Conservation (phyloP, 2,888 invertebrate species). For the Hemicrepidius hirtus region DNA sequence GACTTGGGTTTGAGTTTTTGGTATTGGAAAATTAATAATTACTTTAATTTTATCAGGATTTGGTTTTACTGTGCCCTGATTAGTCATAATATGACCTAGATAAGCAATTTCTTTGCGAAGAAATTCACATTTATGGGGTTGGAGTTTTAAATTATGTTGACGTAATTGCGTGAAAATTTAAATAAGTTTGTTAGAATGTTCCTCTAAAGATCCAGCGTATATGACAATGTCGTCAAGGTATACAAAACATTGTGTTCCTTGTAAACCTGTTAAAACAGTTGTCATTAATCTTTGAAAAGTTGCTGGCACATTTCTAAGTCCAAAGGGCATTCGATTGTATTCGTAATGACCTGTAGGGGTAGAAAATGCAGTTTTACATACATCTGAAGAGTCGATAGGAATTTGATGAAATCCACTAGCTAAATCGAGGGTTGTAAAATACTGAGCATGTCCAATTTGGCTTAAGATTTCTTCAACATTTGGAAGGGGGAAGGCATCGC, state of each 20-base stretch:
- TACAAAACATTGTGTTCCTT: too few species aligned
- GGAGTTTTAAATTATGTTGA: constrained; percentile 59
- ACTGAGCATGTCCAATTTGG: constrained; percentile 58
- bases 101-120: too few species aligned
- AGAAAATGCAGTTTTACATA: constrained; percentile 63
- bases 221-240: too few species aligned
- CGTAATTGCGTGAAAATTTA: constrained; percentile 61
- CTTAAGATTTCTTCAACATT: constrained; percentile 57
- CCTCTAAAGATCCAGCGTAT: constrained; percentile 56
- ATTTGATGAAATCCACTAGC: constrained; percentile 65
- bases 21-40: constrained; percentile 59
- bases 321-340: constrained; percentile 60
- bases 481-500: constrained; percentile 57
- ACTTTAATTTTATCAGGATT: too few species aligned
- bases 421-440: constrained; percentile 63
- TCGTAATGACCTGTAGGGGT: constrained; percentile 62
- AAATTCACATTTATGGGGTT: too few species aligned
- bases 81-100: constrained; percentile 66
- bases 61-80: constrained; percentile 65
- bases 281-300: constrained; percentile 22
- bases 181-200: constrained; percentile 61
- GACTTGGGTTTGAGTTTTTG: constrained; percentile 50
- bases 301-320: too few species aligned
- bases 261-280: constrained; percentile 4
- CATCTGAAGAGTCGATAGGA: constrained; percentile 54